Percentiles rank a stretch among this genome's conserved stretches.
These are phyloP conservation scores for Oscheius myriophilus DNA, from an alignment of 2,888 invertebrate species.

Conservation along the genomic window DNA sequence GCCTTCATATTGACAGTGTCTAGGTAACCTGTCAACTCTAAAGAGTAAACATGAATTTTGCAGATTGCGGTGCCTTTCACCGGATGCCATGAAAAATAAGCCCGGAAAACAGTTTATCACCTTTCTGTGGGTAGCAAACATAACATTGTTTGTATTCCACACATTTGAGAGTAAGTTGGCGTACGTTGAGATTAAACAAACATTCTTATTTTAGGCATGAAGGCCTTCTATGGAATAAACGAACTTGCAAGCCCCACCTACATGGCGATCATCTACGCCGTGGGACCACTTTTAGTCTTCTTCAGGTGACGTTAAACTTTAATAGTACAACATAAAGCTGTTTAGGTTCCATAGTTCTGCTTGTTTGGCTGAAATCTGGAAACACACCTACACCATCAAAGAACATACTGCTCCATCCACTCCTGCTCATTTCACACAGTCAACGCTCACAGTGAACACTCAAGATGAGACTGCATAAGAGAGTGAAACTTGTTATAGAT, in stretches of 20 bases:
- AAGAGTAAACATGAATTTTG: slow-evolving; percentile 16
- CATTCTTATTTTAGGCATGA: slow-evolving; percentile 53
- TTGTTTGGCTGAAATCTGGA: slow-evolving; percentile 61
- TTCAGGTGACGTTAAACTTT: slow-evolving; percentile 51
- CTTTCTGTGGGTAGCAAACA: slow-evolving; percentile 66
- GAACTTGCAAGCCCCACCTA: slow-evolving; percentile 48
- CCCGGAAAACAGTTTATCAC: slow-evolving; percentile 70
- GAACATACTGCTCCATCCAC: slow-evolving; percentile 22
- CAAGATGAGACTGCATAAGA: neutral
- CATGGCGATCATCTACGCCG: slow-evolving; percentile 62
- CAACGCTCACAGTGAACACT: slow-evolving; percentile 19
- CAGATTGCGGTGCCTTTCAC: slow-evolving; percentile 46
- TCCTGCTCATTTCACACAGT: slow-evolving; percentile 11
- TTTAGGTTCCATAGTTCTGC: slow-evolving; percentile 58
- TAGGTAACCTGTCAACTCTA: slow-evolving; percentile 33
- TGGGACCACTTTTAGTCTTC: slow-evolving; percentile 67
- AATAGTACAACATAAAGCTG: neutral
- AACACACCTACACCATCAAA: slow-evolving; percentile 54
- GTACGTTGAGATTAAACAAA: neutral
- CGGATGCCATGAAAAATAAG: slow-evolving; percentile 47
- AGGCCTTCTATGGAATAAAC: slow-evolving; percentile 54
- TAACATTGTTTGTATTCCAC: slow-evolving; percentile 60
- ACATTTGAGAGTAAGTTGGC: slow-evolving; percentile 48
- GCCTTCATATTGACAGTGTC: slow-evolving; percentile 65
- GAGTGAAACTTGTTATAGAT: slow-evolving; percentile 1